Evolutionary conservation across 23 tunicate species (phyloP).

Genomic region (Diplosoma virens): DNA sequence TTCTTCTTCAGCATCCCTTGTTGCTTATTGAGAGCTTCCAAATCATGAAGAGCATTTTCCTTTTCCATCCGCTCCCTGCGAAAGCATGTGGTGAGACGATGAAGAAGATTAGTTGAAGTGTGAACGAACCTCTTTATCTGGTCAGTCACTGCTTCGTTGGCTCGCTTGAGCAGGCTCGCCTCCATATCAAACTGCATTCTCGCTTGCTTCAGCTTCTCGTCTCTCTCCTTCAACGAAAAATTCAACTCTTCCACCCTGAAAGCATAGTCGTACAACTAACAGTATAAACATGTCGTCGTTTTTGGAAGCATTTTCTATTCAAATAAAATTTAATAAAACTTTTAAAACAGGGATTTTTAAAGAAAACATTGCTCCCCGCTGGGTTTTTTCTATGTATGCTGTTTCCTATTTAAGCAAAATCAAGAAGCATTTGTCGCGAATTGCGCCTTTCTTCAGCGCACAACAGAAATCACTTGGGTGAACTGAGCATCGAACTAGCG

Average conservation of each 20-base stretch:
- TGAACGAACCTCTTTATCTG: constrained; percentile 30
- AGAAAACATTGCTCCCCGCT: too few relatives aligned
- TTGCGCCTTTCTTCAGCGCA: too few relatives aligned
- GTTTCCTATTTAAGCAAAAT: too few relatives aligned
- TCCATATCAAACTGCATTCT: background rate
- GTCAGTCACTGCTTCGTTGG: constrained; percentile 37
- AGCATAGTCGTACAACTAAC: too few relatives aligned
- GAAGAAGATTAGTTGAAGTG: background rate
- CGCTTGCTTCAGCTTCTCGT: constrained; percentile 13
- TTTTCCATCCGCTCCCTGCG: constrained; percentile 52
- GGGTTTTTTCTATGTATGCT: too few relatives aligned
- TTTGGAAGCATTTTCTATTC: too few relatives aligned
- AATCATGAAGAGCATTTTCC: constrained; percentile 37
- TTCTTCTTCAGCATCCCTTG: constrained; percentile 49
- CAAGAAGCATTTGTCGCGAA: too few relatives aligned
- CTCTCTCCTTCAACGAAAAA: constrained; percentile 3
- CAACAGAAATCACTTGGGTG: too few relatives aligned
- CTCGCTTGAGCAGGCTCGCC: constrained; percentile 25
- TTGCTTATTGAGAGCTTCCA: constrained; percentile 55
- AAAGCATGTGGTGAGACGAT: background rate
- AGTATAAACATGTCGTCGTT: too few relatives aligned
- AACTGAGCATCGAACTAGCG: too few relatives aligned
- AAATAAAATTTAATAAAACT: too few relatives aligned
- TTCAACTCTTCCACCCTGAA: constrained; percentile 35
- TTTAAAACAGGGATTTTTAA: too few relatives aligned